Base-by-base conservation (phyloP, 1,140 invertebrate species). In the Zaprionus davidi region DNA sequence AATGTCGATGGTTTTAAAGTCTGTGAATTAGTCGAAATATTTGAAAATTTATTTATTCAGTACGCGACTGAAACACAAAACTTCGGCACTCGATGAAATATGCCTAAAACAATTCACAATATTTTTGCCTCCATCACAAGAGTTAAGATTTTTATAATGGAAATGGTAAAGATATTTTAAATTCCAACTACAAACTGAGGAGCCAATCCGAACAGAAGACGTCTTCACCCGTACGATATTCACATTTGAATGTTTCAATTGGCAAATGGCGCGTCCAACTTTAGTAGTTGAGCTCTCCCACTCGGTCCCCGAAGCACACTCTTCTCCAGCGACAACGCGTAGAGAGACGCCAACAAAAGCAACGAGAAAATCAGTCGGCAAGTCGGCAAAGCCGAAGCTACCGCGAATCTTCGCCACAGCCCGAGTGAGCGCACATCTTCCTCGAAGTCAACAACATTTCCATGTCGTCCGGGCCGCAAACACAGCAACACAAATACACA, bases 161-260 rank as follows among this genome's bases (percentile, higher is more conserved):
- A 56, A 36, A 46, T 67, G 55, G 9, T 55, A 36, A 38, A 71
- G 36, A 59, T 46, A 15, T 74, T 70, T 17, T 20, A 28, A 64
- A 59, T 66, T 17, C 44, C 28, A 55, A 84, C 53, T 85, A 85
- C 80, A 83, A 71, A 78, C 55, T 77, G 70, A 58, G 73, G 67
- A 79, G 66, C 63, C 66, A 80, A 72, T 64, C 82, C 84, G 85
- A 84, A 79, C 81, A 87, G 83, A 91, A 91, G 82, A 91, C 90
- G 90, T 92, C 90, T 92, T 92, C 81, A 91, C 90, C 79, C 91
- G 90, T 88, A 86, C 90, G 90, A 82, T 91, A 92, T 87, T 92
- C 91, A 92, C 87, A 92, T 92, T 91, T 92, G 90, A 92, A 92
- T 92, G 90, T 84, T 92, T 91, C 90, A 83, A 86, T 91, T 91